phyloP scores from a whole-genome alignment of 2,797 vertebrate species.

The Rhyacichthys aspro region DNA sequence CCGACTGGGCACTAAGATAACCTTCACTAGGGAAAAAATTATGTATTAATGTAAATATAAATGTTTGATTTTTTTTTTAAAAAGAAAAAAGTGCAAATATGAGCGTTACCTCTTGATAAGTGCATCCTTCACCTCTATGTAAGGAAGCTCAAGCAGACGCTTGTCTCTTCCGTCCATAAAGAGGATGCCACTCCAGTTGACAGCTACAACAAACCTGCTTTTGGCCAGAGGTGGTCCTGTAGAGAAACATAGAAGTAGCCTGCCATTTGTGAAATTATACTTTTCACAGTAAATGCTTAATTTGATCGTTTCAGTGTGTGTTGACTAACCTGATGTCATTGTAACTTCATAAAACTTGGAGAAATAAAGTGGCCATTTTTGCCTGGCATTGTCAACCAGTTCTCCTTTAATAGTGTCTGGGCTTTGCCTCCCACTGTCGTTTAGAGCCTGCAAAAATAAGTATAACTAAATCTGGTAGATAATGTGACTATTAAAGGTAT shows the following conservation, averaged over 20 bases:
- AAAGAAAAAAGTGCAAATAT: background rate
- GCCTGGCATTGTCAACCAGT: constrained; percentile 81
- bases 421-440: constrained; percentile 64
- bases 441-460: constrained; percentile 73
- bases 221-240: constrained; percentile 87
- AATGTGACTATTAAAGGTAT: no score
- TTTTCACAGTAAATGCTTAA: background rate
- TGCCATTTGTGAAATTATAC: background rate
- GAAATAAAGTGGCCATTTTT: constrained; percentile 90
- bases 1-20: constrained; percentile 64
- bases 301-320: background rate
- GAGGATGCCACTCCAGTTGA: constrained; percentile 87
- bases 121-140: constrained; percentile 84
- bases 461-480: background rate
- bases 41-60: no score
- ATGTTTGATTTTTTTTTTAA: background rate
- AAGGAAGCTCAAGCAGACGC: constrained; percentile 84
- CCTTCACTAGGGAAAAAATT: constrained; percentile 63
- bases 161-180: constrained; percentile 89
- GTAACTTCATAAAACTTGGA: constrained; percentile 91
- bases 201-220: constrained; percentile 84
- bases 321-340: constrained; percentile 84
- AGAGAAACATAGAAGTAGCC: constrained; percentile 9
- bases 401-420: constrained; percentile 79
- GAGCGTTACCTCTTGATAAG: constrained; percentile 74